These are phyloP conservation scores for Brachionichthys hirsutus DNA, from an alignment of 2,113 vertebrate genomes.

Conservation along the genomic window DNA sequence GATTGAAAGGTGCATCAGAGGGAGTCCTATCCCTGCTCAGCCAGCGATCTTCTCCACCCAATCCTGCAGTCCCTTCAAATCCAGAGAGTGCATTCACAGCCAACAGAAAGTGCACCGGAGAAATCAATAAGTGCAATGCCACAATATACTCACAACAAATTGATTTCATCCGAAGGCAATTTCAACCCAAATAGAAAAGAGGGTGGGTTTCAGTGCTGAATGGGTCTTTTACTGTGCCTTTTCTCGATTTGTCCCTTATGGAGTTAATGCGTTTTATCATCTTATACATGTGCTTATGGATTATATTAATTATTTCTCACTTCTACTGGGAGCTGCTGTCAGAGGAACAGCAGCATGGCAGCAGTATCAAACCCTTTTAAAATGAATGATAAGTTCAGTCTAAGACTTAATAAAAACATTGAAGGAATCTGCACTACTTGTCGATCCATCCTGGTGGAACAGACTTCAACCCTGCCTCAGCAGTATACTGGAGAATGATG, in stretches of 20 bases:
- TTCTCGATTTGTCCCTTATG: conserved; percentile 56
- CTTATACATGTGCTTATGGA: conserved; percentile 70
- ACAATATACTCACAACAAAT: conserved; percentile 75
- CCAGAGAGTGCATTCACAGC: conserved; percentile 62
- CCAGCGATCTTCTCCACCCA: conserved; percentile 48
- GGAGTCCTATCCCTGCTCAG: conserved; percentile 68
- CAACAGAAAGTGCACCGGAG: conserved; percentile 44
- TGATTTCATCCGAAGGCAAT: conserved; percentile 74
- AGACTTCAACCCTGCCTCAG: conserved; percentile 21
- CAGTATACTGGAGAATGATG: conserved; percentile 15
- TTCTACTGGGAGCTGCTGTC: conserved; percentile 60
- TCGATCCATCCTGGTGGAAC: conserved; percentile 22
- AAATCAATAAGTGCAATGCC: conserved; percentile 78
- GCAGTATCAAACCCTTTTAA: conserved; percentile 59
- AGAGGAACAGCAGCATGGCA: conserved; percentile 68
- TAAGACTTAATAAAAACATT: conserved; percentile 14
- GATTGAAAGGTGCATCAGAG: conserved; percentile 76
- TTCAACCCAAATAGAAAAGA: conserved; percentile 54
- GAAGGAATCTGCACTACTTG: conserved; percentile 23
- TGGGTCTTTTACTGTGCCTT: conserved; percentile 49
- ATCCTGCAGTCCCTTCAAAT: conserved; percentile 55
- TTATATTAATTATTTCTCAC: conserved; percentile 65
- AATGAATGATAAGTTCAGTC: conserved; percentile 38
- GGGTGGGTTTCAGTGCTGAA: conserved; percentile 49
- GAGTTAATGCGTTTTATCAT: conserved; percentile 71